Evolutionary conservation across 2,888 invertebrate genomes (phyloP).

Genomic region (Mimachlamys varia): DNA sequence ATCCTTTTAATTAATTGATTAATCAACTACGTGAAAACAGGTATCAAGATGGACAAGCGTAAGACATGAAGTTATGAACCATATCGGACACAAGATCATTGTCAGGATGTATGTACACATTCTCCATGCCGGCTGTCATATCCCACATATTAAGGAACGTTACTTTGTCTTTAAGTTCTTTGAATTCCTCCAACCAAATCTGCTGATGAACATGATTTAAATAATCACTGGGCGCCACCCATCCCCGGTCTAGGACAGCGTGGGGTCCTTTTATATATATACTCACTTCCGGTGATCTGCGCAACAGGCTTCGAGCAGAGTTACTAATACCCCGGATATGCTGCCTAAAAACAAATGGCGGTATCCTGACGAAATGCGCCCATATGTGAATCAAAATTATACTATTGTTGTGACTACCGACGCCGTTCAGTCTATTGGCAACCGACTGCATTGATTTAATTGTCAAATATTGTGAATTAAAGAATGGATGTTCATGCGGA

Average conservation of each 20-base stretch:
- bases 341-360: neutral
- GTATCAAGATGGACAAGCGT: neutral
- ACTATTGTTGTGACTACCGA: neutral
- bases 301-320: neutral
- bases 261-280: conserved; percentile 10
- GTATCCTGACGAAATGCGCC: neutral
- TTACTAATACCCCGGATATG: conserved; percentile 3
- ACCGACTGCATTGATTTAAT: neutral
- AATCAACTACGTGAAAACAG: no score
- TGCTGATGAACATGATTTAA: neutral
- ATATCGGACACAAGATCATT: neutral
- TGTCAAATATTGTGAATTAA: neutral
- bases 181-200: neutral
- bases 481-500: conserved; percentile 11
- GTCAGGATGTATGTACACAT: neutral
- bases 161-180: neutral
- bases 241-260: neutral
- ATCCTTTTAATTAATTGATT: no score
- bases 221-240: neutral
- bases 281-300: neutral
- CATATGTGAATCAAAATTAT: neutral
- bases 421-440: neutral
- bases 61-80: neutral
- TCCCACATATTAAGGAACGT: neutral
- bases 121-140: neutral